Percentiles rank a stretch among this genome's conserved stretches.
Conservation (phyloP, 2,888 invertebrate genomes). For the Luperina nickerlii region DNA sequence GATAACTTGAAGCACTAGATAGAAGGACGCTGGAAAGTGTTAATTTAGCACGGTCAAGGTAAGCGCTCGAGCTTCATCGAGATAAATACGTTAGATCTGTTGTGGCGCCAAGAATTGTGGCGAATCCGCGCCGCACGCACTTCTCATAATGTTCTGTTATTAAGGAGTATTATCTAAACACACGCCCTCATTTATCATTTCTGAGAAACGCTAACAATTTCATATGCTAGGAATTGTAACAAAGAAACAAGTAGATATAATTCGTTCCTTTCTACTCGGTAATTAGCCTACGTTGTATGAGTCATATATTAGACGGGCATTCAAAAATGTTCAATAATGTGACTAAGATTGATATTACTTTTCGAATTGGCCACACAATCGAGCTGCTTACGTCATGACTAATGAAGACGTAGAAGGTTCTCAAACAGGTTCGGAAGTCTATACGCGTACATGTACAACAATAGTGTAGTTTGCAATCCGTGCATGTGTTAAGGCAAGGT, state of each 20-base stretch:
- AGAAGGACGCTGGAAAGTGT: constrained; percentile 46
- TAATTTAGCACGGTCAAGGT: constrained; percentile 58
- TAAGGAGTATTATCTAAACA: constrained; percentile 41
- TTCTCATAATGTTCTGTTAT: constrained; percentile 36
- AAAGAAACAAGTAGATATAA: constrained; percentile 27
- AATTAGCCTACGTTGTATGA: constrained; percentile 31
- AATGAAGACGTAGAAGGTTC: constrained; percentile 26
- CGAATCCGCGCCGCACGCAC: constrained; percentile 31
- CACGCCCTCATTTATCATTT: constrained; percentile 40
- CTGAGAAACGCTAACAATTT: constrained; percentile 30
- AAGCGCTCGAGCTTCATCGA: constrained; percentile 51
- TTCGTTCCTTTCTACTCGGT: constrained; percentile 11
- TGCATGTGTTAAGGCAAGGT: constrained; percentile 69
- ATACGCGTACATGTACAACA: constrained; percentile 34
- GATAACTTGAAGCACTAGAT: constrained; percentile 46
- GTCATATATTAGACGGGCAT: background rate
- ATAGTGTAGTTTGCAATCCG: constrained; percentile 63
- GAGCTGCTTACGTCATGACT: constrained; percentile 6
- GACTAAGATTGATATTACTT: constrained; percentile 17
- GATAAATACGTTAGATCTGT: constrained; percentile 55
- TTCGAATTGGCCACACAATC: constrained; percentile 38
- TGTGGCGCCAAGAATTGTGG: constrained; percentile 45
- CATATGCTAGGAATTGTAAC: constrained; percentile 30
- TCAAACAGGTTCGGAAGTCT: constrained; percentile 3
- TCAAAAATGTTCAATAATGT: constrained; percentile 1